Evolutionary conservation across 2,888 invertebrate species (phyloP), one percentile per base, ranked within the genome.

Genomic region (Bedellia somnulentella): DNA sequence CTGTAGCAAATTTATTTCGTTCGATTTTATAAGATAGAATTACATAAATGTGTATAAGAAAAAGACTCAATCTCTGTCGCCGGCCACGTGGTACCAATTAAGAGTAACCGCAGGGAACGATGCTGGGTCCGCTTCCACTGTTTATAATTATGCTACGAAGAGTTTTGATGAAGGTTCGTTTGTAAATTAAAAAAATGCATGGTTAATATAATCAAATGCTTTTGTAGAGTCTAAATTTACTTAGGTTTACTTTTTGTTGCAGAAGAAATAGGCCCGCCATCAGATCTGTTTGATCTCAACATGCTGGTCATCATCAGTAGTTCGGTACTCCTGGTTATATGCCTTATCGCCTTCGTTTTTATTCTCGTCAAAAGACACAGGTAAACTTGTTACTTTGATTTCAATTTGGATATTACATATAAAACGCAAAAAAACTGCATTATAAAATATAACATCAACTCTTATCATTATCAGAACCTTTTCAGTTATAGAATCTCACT

Each of bases 31-130:
- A n/a, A n/a, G n/a, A n/a, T n/a, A n/a, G n/a, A n/a, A n/a, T n/a
- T n/a, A n/a, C n/a, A n/a, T n/a, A n/a, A n/a, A n/a, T n/a, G n/a
- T n/a, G n/a, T n/a, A n/a, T n/a, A n/a, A n/a, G n/a, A n/a, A n/a
- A n/a, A n/a, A n/a, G n/a, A n/a, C n/a, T n/a, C 73, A 77, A 18
- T 75, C 80, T 37, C 64, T 86, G 5, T 47, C 62, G 0, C 77
- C 84, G 0, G 82, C 79, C 5, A 78, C 80, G 0, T 81, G 83
- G 79, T 85, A 85, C 55, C 76, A 80, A 38, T 55, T 86, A 34
- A 59, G 77, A 15, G 71, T 85, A 3, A 76, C 77, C 0, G 83
- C 83, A 0, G 67, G 75, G 38, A 85, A 81, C 43, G 83, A 83
- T 34, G 84, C 85, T 2, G 85, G 85, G 0, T 67, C 75, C 9